phyloP scores from a whole-genome alignment of 1,140 invertebrate species.

The Lysiphlebus fabarum region DNA sequence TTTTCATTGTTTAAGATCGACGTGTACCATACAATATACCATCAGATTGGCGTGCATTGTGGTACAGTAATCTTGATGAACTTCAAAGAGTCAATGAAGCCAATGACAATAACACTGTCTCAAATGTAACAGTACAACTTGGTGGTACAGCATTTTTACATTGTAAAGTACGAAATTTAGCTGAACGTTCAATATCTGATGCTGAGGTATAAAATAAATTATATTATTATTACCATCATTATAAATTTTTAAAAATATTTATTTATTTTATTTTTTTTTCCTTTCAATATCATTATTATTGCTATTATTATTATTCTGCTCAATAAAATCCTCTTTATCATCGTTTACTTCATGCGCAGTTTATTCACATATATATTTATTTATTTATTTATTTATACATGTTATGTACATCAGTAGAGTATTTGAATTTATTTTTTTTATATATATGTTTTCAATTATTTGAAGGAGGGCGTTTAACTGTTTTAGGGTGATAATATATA shows the following conservation, averaged over 20 bases:
- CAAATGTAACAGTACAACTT: slow-evolving; percentile 77
- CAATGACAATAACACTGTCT: slow-evolving; percentile 67
- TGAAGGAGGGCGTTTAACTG: no score
- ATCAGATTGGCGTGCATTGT: slow-evolving; percentile 60
- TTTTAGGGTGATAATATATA: no score
- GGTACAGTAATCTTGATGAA: slow-evolving; percentile 63
- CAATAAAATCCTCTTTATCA: no score
- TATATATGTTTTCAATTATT: no score
- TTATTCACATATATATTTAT: no score
- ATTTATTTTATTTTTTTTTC: slow-evolving; percentile 4
- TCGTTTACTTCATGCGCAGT: no score
- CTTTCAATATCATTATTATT: not conserved
- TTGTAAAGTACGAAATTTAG: slow-evolving; percentile 69
- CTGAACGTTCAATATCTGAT: slow-evolving; percentile 62
- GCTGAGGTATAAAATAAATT: slow-evolving; percentile 42
- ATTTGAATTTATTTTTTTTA: no score
- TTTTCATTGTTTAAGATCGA: slow-evolving; percentile 42
- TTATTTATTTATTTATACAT: no score
- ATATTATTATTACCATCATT: not conserved
- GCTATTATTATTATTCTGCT: no score
- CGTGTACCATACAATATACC: slow-evolving; percentile 51
- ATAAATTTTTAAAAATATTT: slow-evolving; percentile 1
- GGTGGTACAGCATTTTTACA: slow-evolving; percentile 82
- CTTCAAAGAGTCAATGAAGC: slow-evolving; percentile 59
- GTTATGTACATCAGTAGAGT: no score